Evolutionary conservation across 2,113 vertebrate genomes (phyloP).

Genomic region (Scortum barcoo): DNA sequence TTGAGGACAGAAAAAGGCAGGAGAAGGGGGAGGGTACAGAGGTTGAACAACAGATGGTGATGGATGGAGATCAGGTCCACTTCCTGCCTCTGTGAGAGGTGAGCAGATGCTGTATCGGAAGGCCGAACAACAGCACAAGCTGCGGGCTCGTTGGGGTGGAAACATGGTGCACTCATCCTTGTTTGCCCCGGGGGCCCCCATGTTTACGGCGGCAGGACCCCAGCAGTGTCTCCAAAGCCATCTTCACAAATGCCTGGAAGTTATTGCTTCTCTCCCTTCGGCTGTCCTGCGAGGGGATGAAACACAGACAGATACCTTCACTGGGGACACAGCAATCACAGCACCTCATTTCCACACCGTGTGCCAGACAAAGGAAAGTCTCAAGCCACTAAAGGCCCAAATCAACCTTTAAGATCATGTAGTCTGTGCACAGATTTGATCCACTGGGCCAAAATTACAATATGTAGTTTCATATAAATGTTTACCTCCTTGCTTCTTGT

Average conservation of each 20-base stretch:
- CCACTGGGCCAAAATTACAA: not conserved
- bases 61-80: constrained; percentile 66
- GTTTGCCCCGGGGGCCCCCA: constrained; percentile 69
- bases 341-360: constrained; percentile 26
- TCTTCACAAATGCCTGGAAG: constrained; percentile 87
- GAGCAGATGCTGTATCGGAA: constrained; percentile 56
- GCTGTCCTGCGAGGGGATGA: constrained; percentile 83
- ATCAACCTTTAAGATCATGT: not conserved
- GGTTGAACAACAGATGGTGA: constrained; percentile 63
- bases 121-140: constrained; percentile 45
- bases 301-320: constrained; percentile 77
- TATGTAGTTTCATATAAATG: constrained; percentile 38
- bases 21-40: not conserved
- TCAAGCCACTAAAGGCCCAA: not conserved
- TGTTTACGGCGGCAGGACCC: constrained; percentile 84
- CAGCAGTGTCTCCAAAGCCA: constrained; percentile 86
- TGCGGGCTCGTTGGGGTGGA: constrained; percentile 27
- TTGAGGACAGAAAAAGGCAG: constrained; percentile 29
- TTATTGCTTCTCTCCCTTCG: constrained; percentile 89
- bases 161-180: constrained; percentile 68
- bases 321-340: constrained; percentile 64
- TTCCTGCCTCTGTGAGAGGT: constrained; percentile 58
- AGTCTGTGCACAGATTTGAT: constrained; percentile 1
- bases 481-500: constrained; percentile 89
- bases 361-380: not conserved